phyloP scores from a whole-genome alignment of 1,140 invertebrate species.

The Apis florea region DNA sequence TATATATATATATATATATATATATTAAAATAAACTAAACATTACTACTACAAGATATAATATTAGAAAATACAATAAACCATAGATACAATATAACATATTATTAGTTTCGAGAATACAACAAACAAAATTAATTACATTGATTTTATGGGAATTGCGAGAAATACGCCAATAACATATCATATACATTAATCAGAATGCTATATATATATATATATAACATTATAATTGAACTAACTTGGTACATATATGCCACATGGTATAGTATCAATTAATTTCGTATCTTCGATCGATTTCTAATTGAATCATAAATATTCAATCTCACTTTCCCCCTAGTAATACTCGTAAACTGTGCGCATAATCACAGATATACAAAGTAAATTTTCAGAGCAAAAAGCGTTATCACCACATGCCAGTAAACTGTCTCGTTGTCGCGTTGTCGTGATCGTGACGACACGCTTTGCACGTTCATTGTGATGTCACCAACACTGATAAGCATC shows the following conservation, averaged over 20 bases:
- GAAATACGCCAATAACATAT: conserved; percentile 3
- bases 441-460: conserved; percentile 22
- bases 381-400: conserved; percentile 3
- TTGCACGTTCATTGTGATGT: conserved; percentile 25
- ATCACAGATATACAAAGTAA: background rate
- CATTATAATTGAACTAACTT: no score
- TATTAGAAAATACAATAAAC: background rate
- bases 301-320: conserved; percentile 11
- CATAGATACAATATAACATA: no score
- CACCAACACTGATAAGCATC: conserved; percentile 51
- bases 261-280: conserved; percentile 11
- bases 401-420: conserved; percentile 6
- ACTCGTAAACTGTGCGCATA: background rate
- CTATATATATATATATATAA: no score
- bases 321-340: background rate
- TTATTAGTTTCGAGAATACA: background rate
- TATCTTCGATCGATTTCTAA: conserved; percentile 6
- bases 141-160: background rate
- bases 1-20: no score
- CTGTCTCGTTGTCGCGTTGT: background rate
- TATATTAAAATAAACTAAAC: no score
- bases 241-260: background rate
- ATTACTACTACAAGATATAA: no score
- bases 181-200: background rate
- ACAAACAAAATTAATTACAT: background rate